Evolutionary conservation across 2,113 vertebrate genomes (phyloP).

Genomic region (Megatriorchis doriae): DNA sequence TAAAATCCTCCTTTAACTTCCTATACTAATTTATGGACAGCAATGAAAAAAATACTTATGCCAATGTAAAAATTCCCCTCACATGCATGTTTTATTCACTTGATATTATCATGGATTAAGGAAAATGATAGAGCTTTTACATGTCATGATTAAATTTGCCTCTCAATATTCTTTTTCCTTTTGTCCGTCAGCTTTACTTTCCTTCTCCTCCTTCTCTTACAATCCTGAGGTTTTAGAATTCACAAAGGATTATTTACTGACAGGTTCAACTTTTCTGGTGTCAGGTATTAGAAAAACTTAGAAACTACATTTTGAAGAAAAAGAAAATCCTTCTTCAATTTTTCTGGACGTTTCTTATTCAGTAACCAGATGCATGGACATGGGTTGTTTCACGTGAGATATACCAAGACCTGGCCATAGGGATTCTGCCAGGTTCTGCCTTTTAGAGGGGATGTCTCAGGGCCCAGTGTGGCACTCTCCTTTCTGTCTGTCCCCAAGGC

Average conservation of each 20-base stretch:
- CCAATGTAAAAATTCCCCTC: not conserved
- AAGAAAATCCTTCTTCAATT: not conserved
- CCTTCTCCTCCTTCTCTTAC: not conserved
- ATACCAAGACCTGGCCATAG: not conserved
- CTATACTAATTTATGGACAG: not conserved
- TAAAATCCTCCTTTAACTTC: not conserved
- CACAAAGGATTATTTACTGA: not conserved
- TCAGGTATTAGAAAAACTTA: not conserved
- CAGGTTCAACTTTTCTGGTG: not conserved
- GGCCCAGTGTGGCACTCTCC: not conserved
- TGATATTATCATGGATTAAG: not conserved
- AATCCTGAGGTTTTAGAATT: not conserved
- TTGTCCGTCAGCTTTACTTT: not conserved
- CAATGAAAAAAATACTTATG: not conserved
- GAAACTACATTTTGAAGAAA: not conserved
- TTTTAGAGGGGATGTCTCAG: not conserved
- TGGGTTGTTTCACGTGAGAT: not conserved
- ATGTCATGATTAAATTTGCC: not conserved
- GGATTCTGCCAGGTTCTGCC: not conserved
- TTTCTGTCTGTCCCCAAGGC: not conserved
- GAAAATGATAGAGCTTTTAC: not conserved
- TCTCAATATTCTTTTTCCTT: not conserved
- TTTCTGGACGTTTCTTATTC: not conserved
- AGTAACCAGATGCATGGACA: not conserved
- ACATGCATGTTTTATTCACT: not conserved